phyloP scores from a whole-genome alignment of 2,113 vertebrate genomes.

The Mus spicilegus region DNA sequence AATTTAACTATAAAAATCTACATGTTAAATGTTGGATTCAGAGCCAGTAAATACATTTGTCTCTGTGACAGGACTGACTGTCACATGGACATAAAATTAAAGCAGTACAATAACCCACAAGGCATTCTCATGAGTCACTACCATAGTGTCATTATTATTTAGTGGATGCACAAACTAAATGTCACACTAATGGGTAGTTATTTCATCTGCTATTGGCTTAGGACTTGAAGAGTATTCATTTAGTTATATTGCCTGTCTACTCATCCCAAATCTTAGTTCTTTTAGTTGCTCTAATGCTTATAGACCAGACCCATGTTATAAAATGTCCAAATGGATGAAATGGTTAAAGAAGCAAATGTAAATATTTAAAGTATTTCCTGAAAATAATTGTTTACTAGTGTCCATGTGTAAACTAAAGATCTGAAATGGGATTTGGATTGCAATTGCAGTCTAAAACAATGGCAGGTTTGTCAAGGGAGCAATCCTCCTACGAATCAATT shows the following conservation, averaged over 20 bases:
- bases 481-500: slow-evolving; percentile 77
- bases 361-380: slow-evolving; percentile 65
- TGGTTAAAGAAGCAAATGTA: slow-evolving; percentile 47
- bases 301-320: background rate
- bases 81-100: slow-evolving; percentile 49
- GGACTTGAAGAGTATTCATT: slow-evolving; percentile 42
- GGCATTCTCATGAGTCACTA: slow-evolving; percentile 1
- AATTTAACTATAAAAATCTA: slow-evolving; percentile 14
- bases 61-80: background rate
- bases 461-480: slow-evolving; percentile 67
- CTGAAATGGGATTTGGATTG: slow-evolving; percentile 29
- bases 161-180: slow-evolving; percentile 65
- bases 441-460: slow-evolving; percentile 65
- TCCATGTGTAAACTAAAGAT: slow-evolving; percentile 32
- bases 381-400: slow-evolving; percentile 60
- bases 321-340: slow-evolving; percentile 31
- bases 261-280: slow-evolving; percentile 29
- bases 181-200: slow-evolving; percentile 64
- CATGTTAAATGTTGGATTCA: background rate
- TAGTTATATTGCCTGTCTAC: slow-evolving; percentile 52
- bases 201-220: slow-evolving; percentile 57
- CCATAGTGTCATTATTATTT: slow-evolving; percentile 66
- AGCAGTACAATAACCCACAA: slow-evolving; percentile 49
- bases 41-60: slow-evolving; percentile 41
- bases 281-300: slow-evolving; percentile 24